Percentiles rank a stretch among this genome's conserved stretches.
phyloP scores from a whole-genome alignment of 1,140 invertebrate genomes.

The Orussus abietinus region DNA sequence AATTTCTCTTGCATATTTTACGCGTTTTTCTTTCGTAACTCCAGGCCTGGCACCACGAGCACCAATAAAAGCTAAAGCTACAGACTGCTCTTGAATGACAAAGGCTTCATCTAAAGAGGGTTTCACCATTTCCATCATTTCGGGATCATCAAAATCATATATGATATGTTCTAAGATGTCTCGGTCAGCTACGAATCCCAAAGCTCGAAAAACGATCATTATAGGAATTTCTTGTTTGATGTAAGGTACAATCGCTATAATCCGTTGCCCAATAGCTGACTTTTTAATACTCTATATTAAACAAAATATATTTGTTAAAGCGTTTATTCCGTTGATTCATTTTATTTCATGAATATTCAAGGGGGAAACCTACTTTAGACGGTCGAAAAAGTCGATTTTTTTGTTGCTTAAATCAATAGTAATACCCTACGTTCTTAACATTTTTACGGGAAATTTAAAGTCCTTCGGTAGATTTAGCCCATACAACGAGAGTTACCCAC shows the following conservation, averaged over 20 bases:
- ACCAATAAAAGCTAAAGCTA: conserved; percentile 97
- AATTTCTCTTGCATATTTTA: conserved; percentile 98
- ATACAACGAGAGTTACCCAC: too few relatives aligned
- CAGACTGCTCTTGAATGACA: conserved; percentile 98
- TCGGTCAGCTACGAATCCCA: conserved; percentile 97
- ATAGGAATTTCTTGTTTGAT: conserved; percentile 99
- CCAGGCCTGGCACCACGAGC: conserved; percentile 92
- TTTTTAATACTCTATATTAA: conserved; percentile 82
- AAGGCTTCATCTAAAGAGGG: conserved; percentile 98
- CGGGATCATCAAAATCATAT: conserved; percentile 98
- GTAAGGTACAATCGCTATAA: conserved; percentile 96
- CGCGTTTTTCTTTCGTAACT: conserved; percentile 97
- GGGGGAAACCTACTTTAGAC: too few relatives aligned
- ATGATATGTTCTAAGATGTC: conserved; percentile 99
- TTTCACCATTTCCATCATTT: conserved; percentile 99
- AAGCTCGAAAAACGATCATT: conserved; percentile 95
- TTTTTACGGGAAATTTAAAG: too few relatives aligned
- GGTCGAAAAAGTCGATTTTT: too few relatives aligned
- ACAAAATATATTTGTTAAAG: neutral
- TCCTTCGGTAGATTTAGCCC: too few relatives aligned
- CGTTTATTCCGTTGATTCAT: too few relatives aligned
- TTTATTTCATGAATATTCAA: conserved; percentile 1
- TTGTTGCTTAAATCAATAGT: too few relatives aligned
- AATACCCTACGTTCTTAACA: too few relatives aligned
- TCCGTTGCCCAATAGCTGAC: conserved; percentile 95